Conservation (phyloP, 2,113 vertebrate genomes). For the Ahaetulla prasina region DNA sequence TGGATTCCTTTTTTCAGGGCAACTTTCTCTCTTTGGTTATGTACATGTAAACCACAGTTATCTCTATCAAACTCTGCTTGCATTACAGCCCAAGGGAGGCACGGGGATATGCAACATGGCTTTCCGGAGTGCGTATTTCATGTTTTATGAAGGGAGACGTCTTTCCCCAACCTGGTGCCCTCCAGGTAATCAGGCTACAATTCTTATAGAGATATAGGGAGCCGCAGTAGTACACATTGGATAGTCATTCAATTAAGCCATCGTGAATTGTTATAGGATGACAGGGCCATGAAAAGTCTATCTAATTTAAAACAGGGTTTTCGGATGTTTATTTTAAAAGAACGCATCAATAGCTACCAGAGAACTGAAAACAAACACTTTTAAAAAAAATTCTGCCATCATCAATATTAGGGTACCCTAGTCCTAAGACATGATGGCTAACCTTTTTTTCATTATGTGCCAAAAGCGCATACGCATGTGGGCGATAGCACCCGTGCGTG, state of each 20-base stretch:
- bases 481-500: too few species aligned
- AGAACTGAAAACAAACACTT: neutral
- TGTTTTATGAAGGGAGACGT: neutral
- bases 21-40: slow-evolving; percentile 7
- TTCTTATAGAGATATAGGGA: neutral
- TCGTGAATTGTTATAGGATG: neutral
- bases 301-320: too few species aligned
- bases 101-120: neutral
- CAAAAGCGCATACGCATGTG: too few species aligned
- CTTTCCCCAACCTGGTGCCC: neutral
- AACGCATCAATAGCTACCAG: neutral
- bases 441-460: too few species aligned
- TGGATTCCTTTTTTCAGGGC: neutral
- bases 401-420: neutral
- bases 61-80: slow-evolving; percentile 10
- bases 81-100: neutral
- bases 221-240: neutral
- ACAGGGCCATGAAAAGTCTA: neutral
- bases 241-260: neutral
- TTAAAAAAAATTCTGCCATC: too few species aligned
- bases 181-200: neutral
- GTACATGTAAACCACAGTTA: slow-evolving; percentile 1
- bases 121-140: neutral
- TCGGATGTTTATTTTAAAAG: neutral
- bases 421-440: neutral